Conservation (phyloP, 92 coral and sea anemone genomes). For the Parazoanthus atlanticus region DNA sequence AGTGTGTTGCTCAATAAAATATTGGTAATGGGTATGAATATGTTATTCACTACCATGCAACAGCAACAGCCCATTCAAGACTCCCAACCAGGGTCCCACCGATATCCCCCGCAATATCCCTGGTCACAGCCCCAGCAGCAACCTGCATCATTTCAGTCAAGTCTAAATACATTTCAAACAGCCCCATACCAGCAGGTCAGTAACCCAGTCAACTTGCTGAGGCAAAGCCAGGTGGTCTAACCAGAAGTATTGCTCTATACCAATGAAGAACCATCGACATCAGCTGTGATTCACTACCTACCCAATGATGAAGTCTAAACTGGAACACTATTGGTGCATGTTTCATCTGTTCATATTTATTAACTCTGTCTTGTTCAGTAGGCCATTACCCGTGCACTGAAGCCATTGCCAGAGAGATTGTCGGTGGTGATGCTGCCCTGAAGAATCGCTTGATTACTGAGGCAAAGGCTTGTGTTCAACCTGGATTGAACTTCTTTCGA, state of each 20-base stretch:
- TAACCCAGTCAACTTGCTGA: background rate
- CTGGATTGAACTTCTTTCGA: slow-evolving; percentile 70
- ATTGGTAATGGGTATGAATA: slow-evolving; percentile 48
- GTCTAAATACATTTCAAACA: background rate
- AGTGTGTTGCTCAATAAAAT: slow-evolving; percentile 34
- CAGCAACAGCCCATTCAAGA: too few species aligned
- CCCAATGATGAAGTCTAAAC: too few species aligned
- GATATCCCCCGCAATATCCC: slow-evolving; percentile 4
- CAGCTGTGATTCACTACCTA: too few species aligned
- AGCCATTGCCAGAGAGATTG: slow-evolving; percentile 62
- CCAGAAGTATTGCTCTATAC: too few species aligned
- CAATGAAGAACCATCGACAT: too few species aligned
- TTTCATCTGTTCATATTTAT: too few species aligned
- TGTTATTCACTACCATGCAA: slow-evolving; percentile 36
- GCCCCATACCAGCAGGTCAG: background rate
- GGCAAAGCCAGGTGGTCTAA: too few species aligned
- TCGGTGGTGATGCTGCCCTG: slow-evolving; percentile 61
- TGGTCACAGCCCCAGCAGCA: slow-evolving; percentile 26
- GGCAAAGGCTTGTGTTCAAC: slow-evolving; percentile 66
- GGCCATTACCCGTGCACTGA: slow-evolving; percentile 56
- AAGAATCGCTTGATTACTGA: slow-evolving; percentile 55
- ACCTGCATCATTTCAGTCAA: background rate
- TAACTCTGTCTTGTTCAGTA: slow-evolving; percentile 18
- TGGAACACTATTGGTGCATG: too few species aligned
- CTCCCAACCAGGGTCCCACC: slow-evolving; percentile 3